A percentile compares a stretch with the other conserved stretches of the same genome.
Conservation (phyloP, 2,797 vertebrate species). For the Enteromius trimaculatus region DNA sequence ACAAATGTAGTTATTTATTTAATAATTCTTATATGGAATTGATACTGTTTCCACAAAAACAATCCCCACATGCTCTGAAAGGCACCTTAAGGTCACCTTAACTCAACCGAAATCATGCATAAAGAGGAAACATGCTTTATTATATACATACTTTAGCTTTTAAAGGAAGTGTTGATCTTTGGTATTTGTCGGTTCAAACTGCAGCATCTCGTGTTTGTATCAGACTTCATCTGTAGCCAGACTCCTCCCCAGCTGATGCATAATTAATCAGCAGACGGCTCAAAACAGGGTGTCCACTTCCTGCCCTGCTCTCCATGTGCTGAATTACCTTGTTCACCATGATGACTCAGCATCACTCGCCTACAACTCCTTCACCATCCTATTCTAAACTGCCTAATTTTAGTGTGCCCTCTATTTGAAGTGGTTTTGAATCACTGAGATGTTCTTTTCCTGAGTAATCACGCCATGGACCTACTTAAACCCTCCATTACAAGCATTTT, state of each 20-base stretch:
- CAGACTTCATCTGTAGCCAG: conserved; percentile 33
- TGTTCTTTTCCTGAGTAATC: not conserved
- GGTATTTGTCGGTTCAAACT: conserved; percentile 37
- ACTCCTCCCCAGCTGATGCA: conserved; percentile 53
- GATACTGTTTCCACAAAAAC: not conserved
- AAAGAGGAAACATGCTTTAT: conserved; percentile 51
- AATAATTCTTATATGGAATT: not conserved
- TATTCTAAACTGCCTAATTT: not conserved
- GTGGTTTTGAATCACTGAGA: not conserved
- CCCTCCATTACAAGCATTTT: not conserved
- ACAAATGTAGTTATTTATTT: not conserved
- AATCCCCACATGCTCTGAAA: not conserved
- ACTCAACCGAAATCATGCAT: conserved; percentile 41
- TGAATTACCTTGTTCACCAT: conserved; percentile 17
- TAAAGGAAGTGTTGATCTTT: conserved; percentile 45
- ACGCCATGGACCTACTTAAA: not conserved
- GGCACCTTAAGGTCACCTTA: not conserved
- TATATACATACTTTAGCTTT: conserved; percentile 55
- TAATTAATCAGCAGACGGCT: conserved; percentile 56
- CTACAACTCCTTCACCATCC: conserved; percentile 1
- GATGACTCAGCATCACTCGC: conserved; percentile 62
- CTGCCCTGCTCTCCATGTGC: conserved; percentile 34
- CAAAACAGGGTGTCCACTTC: conserved; percentile 56
- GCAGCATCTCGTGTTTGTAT: conserved; percentile 30
- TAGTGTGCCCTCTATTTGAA: not conserved